Percentiles rank a stretch among this genome's conserved stretches.
phyloP scores from a whole-genome alignment of 2,113 vertebrate species.

The Psilopsiagon aurifrons region DNA sequence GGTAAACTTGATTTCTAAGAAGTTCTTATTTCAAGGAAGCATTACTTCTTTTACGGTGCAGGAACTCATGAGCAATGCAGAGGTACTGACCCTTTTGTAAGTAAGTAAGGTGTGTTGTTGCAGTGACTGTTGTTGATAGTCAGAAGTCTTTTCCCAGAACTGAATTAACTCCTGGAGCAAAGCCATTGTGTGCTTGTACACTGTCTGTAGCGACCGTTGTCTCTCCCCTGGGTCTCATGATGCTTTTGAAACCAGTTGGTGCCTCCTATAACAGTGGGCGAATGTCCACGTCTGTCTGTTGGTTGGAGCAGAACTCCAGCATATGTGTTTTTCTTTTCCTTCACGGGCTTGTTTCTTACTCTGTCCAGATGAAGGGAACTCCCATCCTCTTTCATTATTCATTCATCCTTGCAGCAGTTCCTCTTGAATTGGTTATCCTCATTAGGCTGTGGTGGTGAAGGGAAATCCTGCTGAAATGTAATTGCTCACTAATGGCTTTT shows the following conservation, averaged over 20 bases:
- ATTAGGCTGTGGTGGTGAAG: slow-evolving; percentile 18
- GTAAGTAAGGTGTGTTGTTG: background rate
- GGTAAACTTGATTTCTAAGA: background rate
- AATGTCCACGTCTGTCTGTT: background rate
- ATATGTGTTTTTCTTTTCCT: background rate
- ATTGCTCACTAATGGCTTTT: slow-evolving; percentile 64
- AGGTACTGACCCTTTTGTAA: background rate
- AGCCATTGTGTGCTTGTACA: rapidly evolving
- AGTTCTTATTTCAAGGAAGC: background rate
- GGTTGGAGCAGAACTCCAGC: background rate
- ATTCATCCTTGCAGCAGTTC: slow-evolving; percentile 4
- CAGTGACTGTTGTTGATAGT: background rate
- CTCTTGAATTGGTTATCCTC: slow-evolving; percentile 23
- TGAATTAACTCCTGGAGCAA: background rate
- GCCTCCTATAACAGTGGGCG: background rate
- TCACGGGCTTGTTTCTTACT: background rate
- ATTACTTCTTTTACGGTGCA: background rate
- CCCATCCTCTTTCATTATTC: slow-evolving; percentile 27
- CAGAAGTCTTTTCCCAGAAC: background rate
- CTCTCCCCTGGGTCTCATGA: background rate
- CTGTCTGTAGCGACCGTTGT: background rate
- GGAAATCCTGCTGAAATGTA: slow-evolving; percentile 43
- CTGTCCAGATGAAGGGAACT: background rate
- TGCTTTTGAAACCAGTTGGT: background rate
- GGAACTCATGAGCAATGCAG: background rate